Base-by-base conservation (phyloP, 2,113 vertebrate species). In the Bos javanicus region DNA sequence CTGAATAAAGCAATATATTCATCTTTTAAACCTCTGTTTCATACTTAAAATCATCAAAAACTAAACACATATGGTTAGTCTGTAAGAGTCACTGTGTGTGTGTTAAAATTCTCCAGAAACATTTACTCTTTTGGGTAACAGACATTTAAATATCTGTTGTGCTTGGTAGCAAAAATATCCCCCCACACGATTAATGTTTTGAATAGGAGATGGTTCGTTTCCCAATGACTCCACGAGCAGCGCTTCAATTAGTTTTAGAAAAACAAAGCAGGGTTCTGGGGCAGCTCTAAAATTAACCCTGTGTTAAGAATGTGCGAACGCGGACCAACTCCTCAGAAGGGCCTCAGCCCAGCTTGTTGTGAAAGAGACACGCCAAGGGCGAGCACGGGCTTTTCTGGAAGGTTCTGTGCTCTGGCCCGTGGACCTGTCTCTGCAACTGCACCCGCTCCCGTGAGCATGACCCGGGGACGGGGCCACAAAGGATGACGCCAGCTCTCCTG, bases 241-340 rank as follows among this genome's bases (percentile, higher is more conserved):
- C 71, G 57, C 50, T 93, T 93, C 86, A 62, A 43, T 94, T 88
- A 56, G 67, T 91, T 94, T 95, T 3, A 94, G 59, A 85, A 96
- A 94, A 93, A 83, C 81, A 90, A 57, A 88, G 54, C 54, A 2
- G 50, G 84, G 90, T 91, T 90, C 89, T 85, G 39, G 76, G 1
- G 4, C 16, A 57, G 54, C 82, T 85, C 91, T 95, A 88, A 92
- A 92, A 94, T 87, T 81, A 92, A 74, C 83, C 64, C 25, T 33
- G 54, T 19, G 59, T 82, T 43, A 95, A 67, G 52, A 28, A 59
- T 4, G 5, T 36, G 6, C 8, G 0, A n/a, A 43, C 2, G 19
- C 74, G 74, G 62, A 11, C 33, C 71, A 19, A 33, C 19, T 59
- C 9, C 0, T 39, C 46, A 56, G 15, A 3, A 33, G 19, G n/a